Conservation (phyloP, 2,888 invertebrate species). For the Drosophila falleni region DNA sequence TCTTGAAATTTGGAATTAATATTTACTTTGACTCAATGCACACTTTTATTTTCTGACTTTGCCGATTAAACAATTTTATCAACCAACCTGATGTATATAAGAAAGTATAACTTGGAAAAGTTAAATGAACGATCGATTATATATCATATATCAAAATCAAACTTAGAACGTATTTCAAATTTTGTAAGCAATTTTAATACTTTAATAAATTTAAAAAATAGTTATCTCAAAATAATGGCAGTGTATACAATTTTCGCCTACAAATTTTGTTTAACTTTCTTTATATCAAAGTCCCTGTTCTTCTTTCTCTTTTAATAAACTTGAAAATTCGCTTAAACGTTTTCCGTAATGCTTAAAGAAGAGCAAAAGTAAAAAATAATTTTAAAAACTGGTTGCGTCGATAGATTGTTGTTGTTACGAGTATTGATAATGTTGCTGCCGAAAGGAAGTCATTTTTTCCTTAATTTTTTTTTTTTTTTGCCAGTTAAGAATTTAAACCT, state of each 20-base stretch:
- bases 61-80: neutral
- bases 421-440: conserved; percentile 13
- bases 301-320: conserved; percentile 49
- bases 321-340: conserved; percentile 49
- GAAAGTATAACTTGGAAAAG: no score
- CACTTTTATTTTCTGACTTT: no score
- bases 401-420: conserved; percentile 32
- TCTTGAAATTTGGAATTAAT: neutral
- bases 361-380: conserved; percentile 40
- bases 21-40: neutral
- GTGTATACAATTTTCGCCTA: conserved; percentile 14
- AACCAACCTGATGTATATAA: no score
- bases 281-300: conserved; percentile 33
- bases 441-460: conserved; percentile 46
- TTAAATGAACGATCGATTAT: no score
- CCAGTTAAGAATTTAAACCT: conserved; percentile 33
- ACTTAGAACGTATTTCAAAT: no score
- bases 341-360: conserved; percentile 51
- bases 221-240: no score
- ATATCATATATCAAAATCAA: no score
- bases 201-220: no score
- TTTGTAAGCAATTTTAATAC: no score
- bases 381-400: conserved; percentile 49
- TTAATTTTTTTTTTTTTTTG: conserved; percentile 23
- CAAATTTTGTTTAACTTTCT: conserved; percentile 3